Evolutionary conservation across 2,888 invertebrate species (phyloP).

Genomic region (Melanostoma mellinum): DNA sequence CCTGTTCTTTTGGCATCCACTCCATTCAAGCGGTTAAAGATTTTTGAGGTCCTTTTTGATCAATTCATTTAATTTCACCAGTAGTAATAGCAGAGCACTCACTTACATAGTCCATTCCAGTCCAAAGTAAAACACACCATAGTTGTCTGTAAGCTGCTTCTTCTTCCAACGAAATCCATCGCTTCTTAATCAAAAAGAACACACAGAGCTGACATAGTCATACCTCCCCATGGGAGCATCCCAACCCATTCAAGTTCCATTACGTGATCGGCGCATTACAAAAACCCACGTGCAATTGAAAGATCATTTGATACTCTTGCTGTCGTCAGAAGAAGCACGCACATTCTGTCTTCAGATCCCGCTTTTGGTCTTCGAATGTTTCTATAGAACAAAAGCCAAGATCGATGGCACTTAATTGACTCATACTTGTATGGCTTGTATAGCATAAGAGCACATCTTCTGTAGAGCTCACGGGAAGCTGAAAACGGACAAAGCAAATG

Average conservation of each 20-base stretch:
- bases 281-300: constrained; percentile 68
- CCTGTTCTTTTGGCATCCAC: no score
- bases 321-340: constrained; percentile 53
- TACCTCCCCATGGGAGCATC: constrained; percentile 59
- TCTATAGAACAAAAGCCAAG: constrained; percentile 60
- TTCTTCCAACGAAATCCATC: constrained; percentile 14
- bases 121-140: constrained; percentile 30
- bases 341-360: constrained; percentile 52
- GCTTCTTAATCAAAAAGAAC: constrained; percentile 44
- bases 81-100: no score
- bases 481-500: constrained; percentile 49
- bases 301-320: constrained; percentile 65
- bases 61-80: no score
- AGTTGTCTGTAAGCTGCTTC: neutral
- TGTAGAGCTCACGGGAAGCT: constrained; percentile 19
- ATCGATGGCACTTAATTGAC: constrained; percentile 71
- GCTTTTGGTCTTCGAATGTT: constrained; percentile 36
- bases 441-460: constrained; percentile 32
- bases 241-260: constrained; percentile 46
- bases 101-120: neutral
- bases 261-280: constrained; percentile 49
- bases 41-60: no score
- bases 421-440: constrained; percentile 32
- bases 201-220: constrained; percentile 51
- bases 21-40: no score